These are phyloP conservation scores for Amiota mariae DNA, from an alignment of 2,888 invertebrate species.

Conservation along the genomic window DNA sequence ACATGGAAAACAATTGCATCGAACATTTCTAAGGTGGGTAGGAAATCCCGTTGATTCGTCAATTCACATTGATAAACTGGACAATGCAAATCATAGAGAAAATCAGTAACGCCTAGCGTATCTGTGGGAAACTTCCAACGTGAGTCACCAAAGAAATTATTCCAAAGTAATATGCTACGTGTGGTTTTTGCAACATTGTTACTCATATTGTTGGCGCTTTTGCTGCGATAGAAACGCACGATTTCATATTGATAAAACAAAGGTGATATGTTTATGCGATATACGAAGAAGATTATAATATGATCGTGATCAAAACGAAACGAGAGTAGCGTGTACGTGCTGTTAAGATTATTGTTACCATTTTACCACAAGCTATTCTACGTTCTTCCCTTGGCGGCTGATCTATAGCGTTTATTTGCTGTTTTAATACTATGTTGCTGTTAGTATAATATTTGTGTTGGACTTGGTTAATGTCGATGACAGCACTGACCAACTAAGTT, in stretches of 20 bases:
- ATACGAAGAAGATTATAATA: slow-evolving; percentile 43
- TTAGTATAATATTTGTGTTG: background rate
- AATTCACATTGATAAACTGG: slow-evolving; percentile 74
- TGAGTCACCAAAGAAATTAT: slow-evolving; percentile 62
- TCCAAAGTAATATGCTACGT: slow-evolving; percentile 68
- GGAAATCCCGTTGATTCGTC: slow-evolving; percentile 68
- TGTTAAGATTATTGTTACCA: background rate
- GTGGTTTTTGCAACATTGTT: slow-evolving; percentile 25
- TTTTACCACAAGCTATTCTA: too few species aligned
- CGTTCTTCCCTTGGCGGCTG: too few species aligned
- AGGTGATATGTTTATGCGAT: slow-evolving; percentile 54
- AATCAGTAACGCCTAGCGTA: slow-evolving; percentile 57
- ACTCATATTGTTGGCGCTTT: background rate
- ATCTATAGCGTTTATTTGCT: too few species aligned
- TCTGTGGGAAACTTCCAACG: slow-evolving; percentile 66
- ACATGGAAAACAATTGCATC: slow-evolving; percentile 76
- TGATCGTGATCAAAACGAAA: background rate
- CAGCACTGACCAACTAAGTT: background rate
- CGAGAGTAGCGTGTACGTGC: slow-evolving; percentile 1
- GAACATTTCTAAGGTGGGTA: slow-evolving; percentile 70
- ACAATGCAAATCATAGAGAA: slow-evolving; percentile 65
- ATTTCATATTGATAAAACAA: slow-evolving; percentile 65
- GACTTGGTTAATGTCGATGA: background rate
- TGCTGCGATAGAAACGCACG: slow-evolving; percentile 48
- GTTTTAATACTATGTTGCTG: background rate